phyloP scores from a whole-genome alignment of 2,888 invertebrate species.

The Mesorhabditis belari region DNA sequence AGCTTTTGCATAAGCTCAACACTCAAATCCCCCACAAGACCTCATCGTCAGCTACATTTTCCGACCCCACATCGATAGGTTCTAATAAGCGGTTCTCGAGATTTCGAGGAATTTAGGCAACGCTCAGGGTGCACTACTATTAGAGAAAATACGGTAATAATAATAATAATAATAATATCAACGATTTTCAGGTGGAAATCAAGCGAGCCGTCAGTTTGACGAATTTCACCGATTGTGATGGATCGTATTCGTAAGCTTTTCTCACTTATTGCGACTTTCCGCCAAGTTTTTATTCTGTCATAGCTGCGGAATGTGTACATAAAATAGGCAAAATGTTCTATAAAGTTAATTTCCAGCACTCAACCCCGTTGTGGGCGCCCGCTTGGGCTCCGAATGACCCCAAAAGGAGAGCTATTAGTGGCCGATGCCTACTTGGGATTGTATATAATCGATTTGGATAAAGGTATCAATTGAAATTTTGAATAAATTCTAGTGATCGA shows the following conservation, averaged over 20 bases:
- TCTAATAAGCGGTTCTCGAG: too few relatives aligned
- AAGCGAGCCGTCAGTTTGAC: constrained; percentile 20
- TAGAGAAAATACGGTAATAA: neutral
- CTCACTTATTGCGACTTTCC: neutral
- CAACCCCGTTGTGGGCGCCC: constrained; percentile 20
- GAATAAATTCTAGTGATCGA: neutral
- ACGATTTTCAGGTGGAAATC: constrained; percentile 9
- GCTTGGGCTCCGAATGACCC: constrained; percentile 20
- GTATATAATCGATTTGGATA: constrained; percentile 22
- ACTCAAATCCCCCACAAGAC: too few relatives aligned
- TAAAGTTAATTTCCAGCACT: neutral
- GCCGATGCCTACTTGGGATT: constrained; percentile 35
- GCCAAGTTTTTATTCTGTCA: neutral
- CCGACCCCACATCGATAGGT: too few relatives aligned
- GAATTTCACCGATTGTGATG: constrained; percentile 22
- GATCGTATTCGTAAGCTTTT: constrained; percentile 13
- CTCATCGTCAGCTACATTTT: too few relatives aligned
- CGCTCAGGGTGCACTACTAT: too few relatives aligned
- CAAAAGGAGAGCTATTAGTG: constrained; percentile 19
- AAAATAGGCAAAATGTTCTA: too few relatives aligned
- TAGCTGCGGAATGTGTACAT: too few relatives aligned
- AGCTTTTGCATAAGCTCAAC: too few relatives aligned
- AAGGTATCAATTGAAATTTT: constrained; percentile 4
- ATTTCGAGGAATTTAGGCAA: too few relatives aligned
- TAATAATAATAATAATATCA: neutral